Evolutionary conservation across 2,113 vertebrate genomes (phyloP), one percentile per base, ranked within the genome.

Genomic region (Salvelinus alpinus): DNA sequence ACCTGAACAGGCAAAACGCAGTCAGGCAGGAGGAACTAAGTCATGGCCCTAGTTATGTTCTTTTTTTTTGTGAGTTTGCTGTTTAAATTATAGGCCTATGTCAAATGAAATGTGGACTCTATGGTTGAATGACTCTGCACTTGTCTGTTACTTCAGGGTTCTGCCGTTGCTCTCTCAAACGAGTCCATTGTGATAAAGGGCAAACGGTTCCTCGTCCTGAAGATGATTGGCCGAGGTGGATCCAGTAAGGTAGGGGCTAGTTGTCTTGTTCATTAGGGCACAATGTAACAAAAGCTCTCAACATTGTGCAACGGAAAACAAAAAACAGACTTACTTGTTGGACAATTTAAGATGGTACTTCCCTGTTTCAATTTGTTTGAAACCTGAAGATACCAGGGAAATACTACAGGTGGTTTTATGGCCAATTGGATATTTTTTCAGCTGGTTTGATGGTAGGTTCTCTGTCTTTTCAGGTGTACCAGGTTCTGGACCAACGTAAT

Each of bases 151-250:
- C 18, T 85, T 81, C 67, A 99, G 97, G 83, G 92, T 79, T 86
- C 94, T 79, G 57, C 92, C 59, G 59, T 90, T 64, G 64, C 92
- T 3, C 81, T 94, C 70, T 88, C 94, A 0, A 96, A 95, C 67
- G 96, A 99, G 73, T 94, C 92, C 78, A 95, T 99, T 80, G 91
- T 90, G 24, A 94, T 99, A 72, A 97, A 97, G 78, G 95, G 95
- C 85, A 95, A 83, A 80, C 91, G 95, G 78, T 98, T 96, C 89
- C 95, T 95, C 78, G 91, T 99, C 73, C 90, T 99, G 72, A 99
- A 98, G 84, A 95, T 97, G 91, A 97, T 99, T 82, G 98, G 98
- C 60, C 95, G 94, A 24, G 98, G 98, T 79, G 98, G 98, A 64
- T 99, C 97, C 4, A 98, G 98, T 91, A 99, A 99, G 96, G 97